Evolutionary conservation across 1,140 invertebrate genomes (phyloP).

Genomic region (Adelges cooleyi): DNA sequence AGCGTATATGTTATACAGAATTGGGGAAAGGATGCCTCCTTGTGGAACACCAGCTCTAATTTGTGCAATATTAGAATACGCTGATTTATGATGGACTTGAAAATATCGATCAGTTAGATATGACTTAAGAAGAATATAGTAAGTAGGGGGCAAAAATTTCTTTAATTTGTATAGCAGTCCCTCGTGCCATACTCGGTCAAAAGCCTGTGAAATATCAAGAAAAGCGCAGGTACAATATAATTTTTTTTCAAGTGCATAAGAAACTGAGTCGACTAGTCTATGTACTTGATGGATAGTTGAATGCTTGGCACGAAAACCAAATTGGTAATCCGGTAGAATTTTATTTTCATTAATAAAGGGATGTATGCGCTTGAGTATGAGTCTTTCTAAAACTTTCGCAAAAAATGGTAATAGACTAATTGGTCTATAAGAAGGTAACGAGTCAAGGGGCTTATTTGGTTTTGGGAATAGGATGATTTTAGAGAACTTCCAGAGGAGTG

Average conservation of each 20-base stretch:
- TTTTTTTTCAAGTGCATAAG: conserved; percentile 5
- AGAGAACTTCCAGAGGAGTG: conserved; percentile 36
- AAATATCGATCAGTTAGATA: conserved; percentile 4
- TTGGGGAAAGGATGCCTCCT: conserved; percentile 34
- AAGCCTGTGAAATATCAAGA: conserved; percentile 31
- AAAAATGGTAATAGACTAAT: conserved; percentile 8
- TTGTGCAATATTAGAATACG: neutral
- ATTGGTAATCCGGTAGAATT: conserved; percentile 10
- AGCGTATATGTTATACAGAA: conserved; percentile 35
- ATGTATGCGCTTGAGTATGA: neutral
- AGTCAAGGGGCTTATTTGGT: neutral
- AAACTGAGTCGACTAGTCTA: neutral
- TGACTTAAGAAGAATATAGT: neutral
- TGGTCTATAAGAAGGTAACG: conserved; percentile 9
- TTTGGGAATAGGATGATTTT: conserved; percentile 33
- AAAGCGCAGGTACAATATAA: neutral
- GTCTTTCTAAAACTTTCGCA: conserved; percentile 6
- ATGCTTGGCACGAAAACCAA: conserved; percentile 15
- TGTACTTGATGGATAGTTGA: conserved; percentile 11
- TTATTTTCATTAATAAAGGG: neutral
- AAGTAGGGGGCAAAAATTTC: neutral
- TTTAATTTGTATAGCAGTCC: conserved; percentile 14
- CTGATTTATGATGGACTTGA: neutral
- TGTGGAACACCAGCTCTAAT: conserved; percentile 34
- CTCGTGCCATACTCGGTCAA: neutral